A percentile compares a stretch with the other conserved stretches of the same genome.
These are phyloP conservation scores for Meloe dianella DNA, from an alignment of 2,888 invertebrate genomes.

Conservation along the genomic window DNA sequence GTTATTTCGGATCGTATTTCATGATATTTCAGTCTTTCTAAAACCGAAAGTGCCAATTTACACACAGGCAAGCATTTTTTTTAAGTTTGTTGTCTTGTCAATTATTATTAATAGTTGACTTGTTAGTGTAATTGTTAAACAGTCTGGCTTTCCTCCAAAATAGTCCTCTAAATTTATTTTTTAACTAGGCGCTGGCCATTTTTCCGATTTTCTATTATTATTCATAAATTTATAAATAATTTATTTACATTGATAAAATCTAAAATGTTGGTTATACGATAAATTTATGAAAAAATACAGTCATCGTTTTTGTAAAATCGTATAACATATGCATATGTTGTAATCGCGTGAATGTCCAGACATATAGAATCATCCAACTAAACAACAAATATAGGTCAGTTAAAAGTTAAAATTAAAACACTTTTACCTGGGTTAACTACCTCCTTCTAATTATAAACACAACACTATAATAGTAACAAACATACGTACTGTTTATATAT, in stretches of 20 bases:
- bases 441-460: slow-evolving; percentile 53
- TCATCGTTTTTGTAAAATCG: background rate
- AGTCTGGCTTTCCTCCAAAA: background rate
- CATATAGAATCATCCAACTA: background rate
- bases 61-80: background rate
- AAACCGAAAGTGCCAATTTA: background rate
- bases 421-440: slow-evolving; percentile 59
- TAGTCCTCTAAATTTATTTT: background rate
- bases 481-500: background rate
- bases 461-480: slow-evolving; percentile 7
- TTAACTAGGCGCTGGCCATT: background rate
- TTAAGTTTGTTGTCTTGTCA: background rate
- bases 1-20: background rate
- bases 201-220: too few species aligned
- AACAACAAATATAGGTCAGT: slow-evolving; percentile 54
- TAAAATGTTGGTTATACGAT: background rate
- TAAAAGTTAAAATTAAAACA: slow-evolving; percentile 56
- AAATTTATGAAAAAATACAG: background rate
- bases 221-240: too few species aligned
- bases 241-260: background rate
- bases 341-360: slow-evolving; percentile 7
- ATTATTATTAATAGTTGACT: slow-evolving; percentile 1
- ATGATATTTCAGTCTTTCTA: background rate
- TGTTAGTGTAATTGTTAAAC: background rate
- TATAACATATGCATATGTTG: background rate